Evolutionary conservation across 2,888 invertebrate genomes (phyloP), one percentile per base, ranked within the genome.

Genomic region (Itoplectis maculator): DNA sequence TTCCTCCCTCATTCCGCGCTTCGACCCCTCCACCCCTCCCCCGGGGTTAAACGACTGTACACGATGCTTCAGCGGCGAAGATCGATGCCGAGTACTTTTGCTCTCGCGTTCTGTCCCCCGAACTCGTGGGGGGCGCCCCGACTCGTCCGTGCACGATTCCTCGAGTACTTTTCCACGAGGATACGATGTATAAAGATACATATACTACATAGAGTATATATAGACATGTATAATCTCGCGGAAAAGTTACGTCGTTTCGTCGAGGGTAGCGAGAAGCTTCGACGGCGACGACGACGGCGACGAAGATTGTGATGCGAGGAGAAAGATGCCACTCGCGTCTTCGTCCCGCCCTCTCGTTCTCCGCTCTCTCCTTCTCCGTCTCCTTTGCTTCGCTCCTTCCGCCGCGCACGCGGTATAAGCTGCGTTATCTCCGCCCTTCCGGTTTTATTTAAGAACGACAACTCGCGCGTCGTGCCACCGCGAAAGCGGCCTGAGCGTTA

Each of bases 391-490:
- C n/a, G n/a, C n/a, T n/a, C n/a, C n/a, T n/a, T 15, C n/a, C 37
- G 3, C 18, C 47, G 45, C 59, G n/a, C n/a, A 69, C 70, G 56
- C 45, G 61, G 61, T 40, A 11, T 61, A 51, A 59, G 68, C 23
- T 63, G 79, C 79, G 84, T 86, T 88, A 87, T 83, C 85, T 82
- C 80, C 70, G 81, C 49, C 79, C 84, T 78, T 87, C 81, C 78
- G 84, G 82, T 86, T 88, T 88, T 87, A 86, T 88, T 89, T 87
- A 86, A 88, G 87, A 66, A 87, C 83, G 59, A 83, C 84, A 82
- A 66, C 69, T 73, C 69, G 77, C 59, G 40, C 49, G 79, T 49
- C 37, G 49, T 73, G 68, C 49, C 20, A 70, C 54, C 72, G 63
- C 82, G 51, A 49, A 45, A 63, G 66, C 82, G 73, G 74, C 83